phyloP scores from a whole-genome alignment of 2,888 invertebrate genomes.

The Cloeon dipterum region DNA sequence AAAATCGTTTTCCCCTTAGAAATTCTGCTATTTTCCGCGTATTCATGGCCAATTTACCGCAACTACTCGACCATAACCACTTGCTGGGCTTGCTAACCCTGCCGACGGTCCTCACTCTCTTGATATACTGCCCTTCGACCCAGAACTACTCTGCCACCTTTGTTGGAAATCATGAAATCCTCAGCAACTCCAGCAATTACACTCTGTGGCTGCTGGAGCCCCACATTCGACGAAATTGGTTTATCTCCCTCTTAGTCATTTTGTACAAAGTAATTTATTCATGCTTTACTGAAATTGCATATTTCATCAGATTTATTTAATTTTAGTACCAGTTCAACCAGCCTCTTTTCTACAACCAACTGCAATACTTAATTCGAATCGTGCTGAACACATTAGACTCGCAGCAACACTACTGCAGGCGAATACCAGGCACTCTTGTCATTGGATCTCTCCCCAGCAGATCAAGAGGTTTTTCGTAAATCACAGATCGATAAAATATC shows the following conservation, averaged over 20 bases:
- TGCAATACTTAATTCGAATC: conserved; percentile 63
- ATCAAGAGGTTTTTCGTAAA: conserved; percentile 34
- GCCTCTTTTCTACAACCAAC: conserved; percentile 24
- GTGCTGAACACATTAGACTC: conserved; percentile 80
- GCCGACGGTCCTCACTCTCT: conserved; percentile 54
- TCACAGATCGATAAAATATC: too few species aligned
- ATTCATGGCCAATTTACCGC: conserved; percentile 80
- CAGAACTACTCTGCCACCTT: conserved; percentile 17
- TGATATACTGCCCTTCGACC: conserved; percentile 67
- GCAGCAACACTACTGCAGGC: conserved; percentile 75
- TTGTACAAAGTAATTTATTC: conserved; percentile 60
- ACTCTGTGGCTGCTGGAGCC: conserved; percentile 76
- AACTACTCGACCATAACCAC: conserved; percentile 89
- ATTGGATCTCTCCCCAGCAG: conserved; percentile 44
- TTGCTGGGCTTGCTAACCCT: conserved; percentile 75
- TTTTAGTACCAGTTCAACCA: conserved; percentile 22
- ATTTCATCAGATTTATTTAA: conserved; percentile 5
- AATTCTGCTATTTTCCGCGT: conserved; percentile 88
- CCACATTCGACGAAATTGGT: conserved; percentile 74
- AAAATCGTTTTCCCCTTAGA: conserved; percentile 23
- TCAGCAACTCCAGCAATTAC: conserved; percentile 24
- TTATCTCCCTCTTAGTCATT: conserved; percentile 76
- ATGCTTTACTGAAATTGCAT: background rate
- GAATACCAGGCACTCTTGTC: conserved; percentile 56
- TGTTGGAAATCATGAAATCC: background rate